Base-by-base conservation (phyloP, 2,113 vertebrate genomes). In the Prunella himalayana region DNA sequence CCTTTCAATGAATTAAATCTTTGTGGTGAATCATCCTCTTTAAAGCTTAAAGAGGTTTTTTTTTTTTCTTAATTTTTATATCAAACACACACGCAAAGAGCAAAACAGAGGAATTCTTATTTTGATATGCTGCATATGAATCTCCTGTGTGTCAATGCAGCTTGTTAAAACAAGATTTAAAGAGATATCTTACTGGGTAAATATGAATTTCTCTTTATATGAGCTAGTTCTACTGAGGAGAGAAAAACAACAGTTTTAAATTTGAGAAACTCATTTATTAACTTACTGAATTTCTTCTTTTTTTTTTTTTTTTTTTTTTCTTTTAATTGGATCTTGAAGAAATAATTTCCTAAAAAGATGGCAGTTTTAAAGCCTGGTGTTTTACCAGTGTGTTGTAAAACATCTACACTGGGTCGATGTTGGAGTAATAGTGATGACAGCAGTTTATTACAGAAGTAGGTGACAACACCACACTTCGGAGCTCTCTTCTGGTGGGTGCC, bases 151-250 rank as follows among this genome's bases (percentile, higher is more conserved):
- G 64, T 44, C 79, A 69, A 1, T 44, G 59, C 54, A 66, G 11
- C 80, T 94, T 82, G 49, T 94, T 91, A 77, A 83, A 86, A 39
- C 30, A 70, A 71, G 64, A 86, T 90, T 80, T 90, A 59, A 77
- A 65, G 57, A 78, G 47, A 51, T 28, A 25, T 5, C 17, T 75
- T 57, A 2, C 37, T 68, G 61, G 27, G 12, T 56, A 15, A 64
- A 49, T 42, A 13, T 11, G 33, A 65, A 1, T 91, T 90, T 76
- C 27, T 81, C 42, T 80, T 60, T 54, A 16, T 78, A 20, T 63
- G 64, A 65, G 13, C 56, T 42, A 24, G 8, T 73, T 54, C 47
- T 75, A 8, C 35, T 68, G 44, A 51, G 27, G 19, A 63, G 21
- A 37, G 35, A 51, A 70, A 83, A 92, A 42, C 56, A 82, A 12